These are phyloP conservation scores for Carassius carassius DNA, from an alignment of 2,113 vertebrate species.

Conservation along the genomic window DNA sequence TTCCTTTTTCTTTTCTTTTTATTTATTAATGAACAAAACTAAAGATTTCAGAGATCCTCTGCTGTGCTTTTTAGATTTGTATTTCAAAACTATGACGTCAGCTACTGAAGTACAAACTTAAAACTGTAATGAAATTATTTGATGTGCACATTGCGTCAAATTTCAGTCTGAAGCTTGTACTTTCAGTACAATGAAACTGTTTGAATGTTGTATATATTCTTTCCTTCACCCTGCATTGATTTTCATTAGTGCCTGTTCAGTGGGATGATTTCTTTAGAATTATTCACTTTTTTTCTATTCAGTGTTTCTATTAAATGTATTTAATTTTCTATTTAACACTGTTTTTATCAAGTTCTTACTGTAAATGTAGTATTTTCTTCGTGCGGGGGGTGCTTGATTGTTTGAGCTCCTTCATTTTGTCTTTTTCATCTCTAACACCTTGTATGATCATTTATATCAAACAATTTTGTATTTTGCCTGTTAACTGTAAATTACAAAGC, in stretches of 20 bases:
- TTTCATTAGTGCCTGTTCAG: conserved; percentile 15
- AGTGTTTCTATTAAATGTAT: neutral
- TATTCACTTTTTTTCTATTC: conserved; percentile 7
- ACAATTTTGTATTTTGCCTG: neutral
- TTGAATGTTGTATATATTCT: neutral
- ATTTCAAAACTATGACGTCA: neutral
- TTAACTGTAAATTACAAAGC: neutral
- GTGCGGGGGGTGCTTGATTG: neutral
- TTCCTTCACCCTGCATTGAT: neutral
- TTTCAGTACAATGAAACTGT: neutral
- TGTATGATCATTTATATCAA: neutral
- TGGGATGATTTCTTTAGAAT: neutral
- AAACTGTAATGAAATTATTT: too few relatives aligned
- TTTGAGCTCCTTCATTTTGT: neutral
- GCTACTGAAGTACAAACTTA: neutral
- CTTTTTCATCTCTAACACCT: neutral
- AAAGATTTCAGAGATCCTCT: neutral
- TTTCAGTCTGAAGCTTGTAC: neutral
- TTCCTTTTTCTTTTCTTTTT: neutral
- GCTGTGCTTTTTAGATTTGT: neutral
- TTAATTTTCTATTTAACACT: conserved; percentile 12
- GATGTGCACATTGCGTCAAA: too few relatives aligned
- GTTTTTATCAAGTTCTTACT: neutral
- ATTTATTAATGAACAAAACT: neutral
- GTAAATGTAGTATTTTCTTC: conserved; percentile 1